Evolutionary conservation across 2,888 invertebrate species (phyloP).

Genomic region (Heliconius hortense): DNA sequence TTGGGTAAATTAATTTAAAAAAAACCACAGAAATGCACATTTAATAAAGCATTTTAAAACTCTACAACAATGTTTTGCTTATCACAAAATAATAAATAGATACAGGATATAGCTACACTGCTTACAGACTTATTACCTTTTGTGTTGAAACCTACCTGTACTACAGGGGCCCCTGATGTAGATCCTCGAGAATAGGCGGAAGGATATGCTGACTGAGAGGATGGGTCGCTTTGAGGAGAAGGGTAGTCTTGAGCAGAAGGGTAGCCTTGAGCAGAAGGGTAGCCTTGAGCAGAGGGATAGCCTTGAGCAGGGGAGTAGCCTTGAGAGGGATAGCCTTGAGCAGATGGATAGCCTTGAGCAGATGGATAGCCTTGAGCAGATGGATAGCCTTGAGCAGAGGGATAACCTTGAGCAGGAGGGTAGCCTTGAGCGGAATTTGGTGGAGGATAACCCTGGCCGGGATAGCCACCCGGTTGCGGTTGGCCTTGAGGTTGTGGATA

Average conservation of each 20-base stretch:
- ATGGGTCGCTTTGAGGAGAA: slow-evolving; percentile 38
- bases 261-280: not conserved
- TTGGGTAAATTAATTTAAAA: not conserved
- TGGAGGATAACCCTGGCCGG: slow-evolving; percentile 54
- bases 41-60: slow-evolving; percentile 30
- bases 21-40: not conserved
- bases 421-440: slow-evolving; percentile 48
- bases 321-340: slow-evolving; percentile 50
- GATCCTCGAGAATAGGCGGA: slow-evolving; percentile 2
- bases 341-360: slow-evolving; percentile 45
- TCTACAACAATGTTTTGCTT: slow-evolving; percentile 58
- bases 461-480: slow-evolving; percentile 42
- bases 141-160: slow-evolving; percentile 25
- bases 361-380: slow-evolving; percentile 43
- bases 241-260: not conserved
- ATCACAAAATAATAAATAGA: slow-evolving; percentile 57
- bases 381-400: slow-evolving; percentile 44
- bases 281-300: slow-evolving; percentile 48
- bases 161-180: not conserved
- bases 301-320: slow-evolving; percentile 48
- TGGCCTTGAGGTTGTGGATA: slow-evolving; percentile 48
- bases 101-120: slow-evolving; percentile 39
- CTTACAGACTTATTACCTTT: slow-evolving; percentile 60
- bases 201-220: not conserved
- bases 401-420: slow-evolving; percentile 47